A percentile compares a stretch with the other conserved stretches of the same genome.
Evolutionary conservation across 2,888 invertebrate genomes (phyloP).

Genomic region (Pseudoips prasinana): DNA sequence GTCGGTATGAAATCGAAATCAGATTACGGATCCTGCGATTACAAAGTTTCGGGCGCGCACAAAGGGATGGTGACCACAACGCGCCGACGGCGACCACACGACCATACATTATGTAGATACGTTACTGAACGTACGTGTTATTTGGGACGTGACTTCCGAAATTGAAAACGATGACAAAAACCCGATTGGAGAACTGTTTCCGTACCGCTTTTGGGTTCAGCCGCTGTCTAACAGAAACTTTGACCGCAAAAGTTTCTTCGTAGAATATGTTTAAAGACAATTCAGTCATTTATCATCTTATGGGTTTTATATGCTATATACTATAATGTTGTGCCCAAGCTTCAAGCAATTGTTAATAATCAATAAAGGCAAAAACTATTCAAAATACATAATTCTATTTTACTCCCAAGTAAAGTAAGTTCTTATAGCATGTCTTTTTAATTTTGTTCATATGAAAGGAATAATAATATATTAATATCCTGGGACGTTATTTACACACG

Average conservation of each 20-base stretch:
- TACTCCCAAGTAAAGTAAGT: no score
- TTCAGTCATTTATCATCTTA: neutral
- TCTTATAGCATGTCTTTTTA: no score
- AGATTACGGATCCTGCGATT: constrained; percentile 69
- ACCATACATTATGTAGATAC: constrained; percentile 47
- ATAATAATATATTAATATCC: no score
- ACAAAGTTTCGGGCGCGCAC: constrained; percentile 60
- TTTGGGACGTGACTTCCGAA: constrained; percentile 59
- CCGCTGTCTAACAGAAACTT: constrained; percentile 24
- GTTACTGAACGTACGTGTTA: constrained; percentile 44
- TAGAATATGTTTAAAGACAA: no score
- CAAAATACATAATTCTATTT: no score
- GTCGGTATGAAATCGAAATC: constrained; percentile 68
- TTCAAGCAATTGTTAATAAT: no score
- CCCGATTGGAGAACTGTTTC: constrained; percentile 30
- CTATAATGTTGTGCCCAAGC: no score
- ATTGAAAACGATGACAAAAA: constrained; percentile 33
- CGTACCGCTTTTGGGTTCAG: constrained; percentile 28
- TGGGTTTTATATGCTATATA: no score
- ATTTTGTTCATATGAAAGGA: no score
- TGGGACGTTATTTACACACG: no score
- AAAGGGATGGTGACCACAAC: constrained; percentile 52
- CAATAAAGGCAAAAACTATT: no score
- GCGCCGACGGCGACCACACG: constrained; percentile 50
- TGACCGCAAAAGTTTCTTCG: constrained; percentile 4